phyloP scores from a whole-genome alignment of 2,888 invertebrate genomes.

The Endomychus coccineus region DNA sequence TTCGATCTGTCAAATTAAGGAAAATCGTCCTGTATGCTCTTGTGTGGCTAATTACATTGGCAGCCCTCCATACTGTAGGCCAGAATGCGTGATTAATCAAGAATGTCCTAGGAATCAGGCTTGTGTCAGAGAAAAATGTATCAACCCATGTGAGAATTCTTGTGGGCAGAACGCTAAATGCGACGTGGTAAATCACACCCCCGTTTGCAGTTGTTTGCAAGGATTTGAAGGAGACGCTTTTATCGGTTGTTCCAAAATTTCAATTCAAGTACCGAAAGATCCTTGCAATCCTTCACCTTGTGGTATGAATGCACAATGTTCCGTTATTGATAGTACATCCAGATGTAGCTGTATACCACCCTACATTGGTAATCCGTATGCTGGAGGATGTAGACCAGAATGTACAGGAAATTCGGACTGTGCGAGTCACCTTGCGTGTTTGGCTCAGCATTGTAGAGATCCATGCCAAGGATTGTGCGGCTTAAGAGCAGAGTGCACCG shows the following conservation, averaged over 20 bases:
- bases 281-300: constrained; percentile 77
- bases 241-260: constrained; percentile 60
- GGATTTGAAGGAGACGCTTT: constrained; percentile 82
- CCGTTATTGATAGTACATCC: constrained; percentile 58
- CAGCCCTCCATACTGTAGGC: constrained; percentile 72
- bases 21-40: constrained; percentile 71
- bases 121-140: constrained; percentile 74
- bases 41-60: constrained; percentile 74
- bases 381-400: constrained; percentile 78
- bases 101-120: constrained; percentile 73
- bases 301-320: constrained; percentile 76
- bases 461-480: constrained; percentile 83
- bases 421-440: constrained; percentile 65
- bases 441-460: constrained; percentile 78
- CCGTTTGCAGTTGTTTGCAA: constrained; percentile 68
- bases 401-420: constrained; percentile 78
- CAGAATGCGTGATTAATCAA: constrained; percentile 75
- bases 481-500: constrained; percentile 71
- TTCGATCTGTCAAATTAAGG: constrained; percentile 75
- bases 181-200: constrained; percentile 70
- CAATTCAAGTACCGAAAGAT: constrained; percentile 38
- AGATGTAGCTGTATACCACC: constrained; percentile 82
- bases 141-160: constrained; percentile 68
- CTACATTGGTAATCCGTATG: constrained; percentile 80
- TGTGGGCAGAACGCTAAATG: constrained; percentile 77